These are phyloP conservation scores for Lineus longissimus DNA, from an alignment of 1,140 invertebrate genomes.

Conservation along the genomic window DNA sequence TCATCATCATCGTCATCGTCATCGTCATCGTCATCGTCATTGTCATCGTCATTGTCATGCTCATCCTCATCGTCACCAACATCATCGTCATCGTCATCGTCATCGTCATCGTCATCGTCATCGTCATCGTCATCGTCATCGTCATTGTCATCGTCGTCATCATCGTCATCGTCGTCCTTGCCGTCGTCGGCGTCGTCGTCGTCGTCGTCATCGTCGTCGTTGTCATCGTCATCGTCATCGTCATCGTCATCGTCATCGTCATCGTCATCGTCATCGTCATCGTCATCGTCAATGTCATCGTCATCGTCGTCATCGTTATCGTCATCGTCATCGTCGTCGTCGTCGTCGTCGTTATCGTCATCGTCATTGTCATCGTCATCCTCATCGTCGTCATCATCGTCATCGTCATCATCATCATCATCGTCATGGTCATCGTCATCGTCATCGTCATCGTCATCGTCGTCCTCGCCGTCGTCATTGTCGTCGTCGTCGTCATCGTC, in stretches of 20 bases:
- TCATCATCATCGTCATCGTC: neutral
- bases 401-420: conserved; percentile 1
- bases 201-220: neutral
- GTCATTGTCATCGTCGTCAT: neutral
- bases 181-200: no score
- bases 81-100: no score
- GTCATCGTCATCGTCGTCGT: conserved; percentile 5
- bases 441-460: conserved; percentile 1
- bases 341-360: no score
- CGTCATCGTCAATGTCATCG: neutral
- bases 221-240: no score
- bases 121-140: neutral
- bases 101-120: conserved; percentile 8
- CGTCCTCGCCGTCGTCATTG: neutral
- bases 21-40: neutral
- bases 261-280: neutral
- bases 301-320: conserved; percentile 5
- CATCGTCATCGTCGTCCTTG: no score
- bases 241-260: no score
- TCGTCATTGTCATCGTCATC: no score
- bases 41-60: no score
- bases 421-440: neutral
- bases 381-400: no score
- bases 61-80: no score
- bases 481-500: neutral